Base-by-base conservation (phyloP, 2,888 invertebrate species). In the Sinelater perroti region DNA sequence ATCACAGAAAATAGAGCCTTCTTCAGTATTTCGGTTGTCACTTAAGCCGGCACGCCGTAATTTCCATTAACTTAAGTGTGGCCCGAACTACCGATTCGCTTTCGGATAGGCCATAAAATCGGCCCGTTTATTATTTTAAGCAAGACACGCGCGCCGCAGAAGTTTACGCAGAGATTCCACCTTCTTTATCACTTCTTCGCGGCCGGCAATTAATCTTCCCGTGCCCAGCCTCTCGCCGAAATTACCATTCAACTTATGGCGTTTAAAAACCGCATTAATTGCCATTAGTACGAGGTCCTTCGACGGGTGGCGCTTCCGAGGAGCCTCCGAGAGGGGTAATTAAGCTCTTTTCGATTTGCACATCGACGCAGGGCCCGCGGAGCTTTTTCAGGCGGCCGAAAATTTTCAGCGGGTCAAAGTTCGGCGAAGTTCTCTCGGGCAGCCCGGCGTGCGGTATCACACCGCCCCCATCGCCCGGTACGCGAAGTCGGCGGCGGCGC, bases 201-300 rank as follows among this genome's bases (percentile, higher is more conserved):
- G 10, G 11, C 11, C 20, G n/a, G 24, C 14, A 26, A 40, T 40
- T 40, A 40, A 40, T 40, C 40, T 40, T 40, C 26, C n/a, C 8
- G 24, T 30, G 44, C 11, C 18, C 26, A 42, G 26, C 14, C 24
- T 42, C 28, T 44, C 44, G 24, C 40, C n/a, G 30, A 30, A 46
- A 46, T 53, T 54, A 38, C 46, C n/a, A 38, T 38, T 54, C 38
- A 38, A 24, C 31, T 46, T 36, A 20, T 18, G 18, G 30, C 21
- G 49, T 42, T 56, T 50, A 35, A 56, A 51, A 56, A 56, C 46
- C 38, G 38, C 52, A 57, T 40, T 52, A 57, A 57, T 46, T 46
- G 57, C 57, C 52, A 57, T 57, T 56, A 51, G 56, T 17, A 14
- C 31, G n/a, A 21, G 31, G 31, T 46, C 49, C 30, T 49, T 31